These are phyloP conservation scores for Halesus radiatus DNA, from an alignment of 1,140 invertebrate species.

Conservation along the genomic window DNA sequence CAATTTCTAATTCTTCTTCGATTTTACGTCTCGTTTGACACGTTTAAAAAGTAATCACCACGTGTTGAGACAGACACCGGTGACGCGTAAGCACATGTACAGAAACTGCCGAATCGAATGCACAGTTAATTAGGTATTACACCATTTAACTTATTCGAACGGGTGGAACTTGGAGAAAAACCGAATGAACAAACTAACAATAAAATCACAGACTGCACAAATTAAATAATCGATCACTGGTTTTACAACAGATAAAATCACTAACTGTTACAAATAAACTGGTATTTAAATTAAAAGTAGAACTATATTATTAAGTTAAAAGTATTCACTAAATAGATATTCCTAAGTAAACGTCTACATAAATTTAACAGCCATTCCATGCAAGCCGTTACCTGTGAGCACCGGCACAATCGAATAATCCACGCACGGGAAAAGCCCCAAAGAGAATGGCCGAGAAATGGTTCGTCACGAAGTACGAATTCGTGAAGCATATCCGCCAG, in stretches of 20 bases:
- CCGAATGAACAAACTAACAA: not conserved
- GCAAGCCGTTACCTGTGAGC: conserved; percentile 45
- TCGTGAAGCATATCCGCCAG: conserved; percentile 41
- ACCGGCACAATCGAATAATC: conserved; percentile 50
- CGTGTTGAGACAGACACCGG: conserved; percentile 62
- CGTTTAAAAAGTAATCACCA: conserved; percentile 60
- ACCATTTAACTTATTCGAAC: not conserved
- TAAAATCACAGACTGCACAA: conserved; percentile 27
- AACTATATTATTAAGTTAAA: no score
- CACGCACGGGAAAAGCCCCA: conserved; percentile 67
- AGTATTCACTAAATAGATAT: no score
- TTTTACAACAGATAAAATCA: not conserved
- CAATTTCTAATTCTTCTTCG: no score
- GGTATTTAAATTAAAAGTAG: not conserved
- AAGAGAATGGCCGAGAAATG: conserved; percentile 71
- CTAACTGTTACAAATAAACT: not conserved
- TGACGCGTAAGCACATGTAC: conserved; percentile 68
- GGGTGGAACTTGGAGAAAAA: not conserved
- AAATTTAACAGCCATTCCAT: conserved; percentile 37
- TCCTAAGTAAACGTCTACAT: not conserved
- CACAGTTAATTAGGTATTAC: not conserved
- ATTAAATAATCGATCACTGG: conserved; percentile 22
- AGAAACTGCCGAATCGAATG: conserved; percentile 13
- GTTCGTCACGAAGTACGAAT: conserved; percentile 52
- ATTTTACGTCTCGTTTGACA: conserved; percentile 16